Conservation (phyloP, 2,888 invertebrate genomes). For the Morpho deidamia region DNA sequence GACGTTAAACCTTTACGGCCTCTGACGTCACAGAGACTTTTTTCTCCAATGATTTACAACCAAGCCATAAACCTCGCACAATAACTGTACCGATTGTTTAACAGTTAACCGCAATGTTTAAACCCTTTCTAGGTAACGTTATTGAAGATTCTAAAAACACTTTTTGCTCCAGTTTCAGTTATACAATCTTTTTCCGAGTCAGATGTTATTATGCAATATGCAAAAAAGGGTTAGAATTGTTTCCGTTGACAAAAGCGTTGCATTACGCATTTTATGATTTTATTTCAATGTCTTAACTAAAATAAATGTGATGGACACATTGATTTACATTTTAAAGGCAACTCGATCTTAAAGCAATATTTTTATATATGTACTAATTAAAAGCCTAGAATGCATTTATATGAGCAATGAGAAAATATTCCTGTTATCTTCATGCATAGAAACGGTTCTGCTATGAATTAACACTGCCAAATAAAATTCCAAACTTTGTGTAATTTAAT, state of each 20-base stretch:
- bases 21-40: constrained; percentile 67
- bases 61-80: constrained; percentile 63
- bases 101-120: constrained; percentile 75
- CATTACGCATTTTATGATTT: constrained; percentile 14
- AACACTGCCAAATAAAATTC: too few relatives aligned
- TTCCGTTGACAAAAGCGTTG: constrained; percentile 32
- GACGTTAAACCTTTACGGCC: constrained; percentile 68
- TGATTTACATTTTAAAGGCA: constrained; percentile 1
- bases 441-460: too few relatives aligned
- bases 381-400: too few relatives aligned
- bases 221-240: constrained; percentile 59
- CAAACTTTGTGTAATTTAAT: too few relatives aligned
- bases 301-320: constrained; percentile 1
- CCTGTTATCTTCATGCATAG: too few relatives aligned
- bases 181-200: constrained; percentile 43
- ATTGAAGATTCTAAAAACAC: constrained; percentile 35
- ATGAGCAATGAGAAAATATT: too few relatives aligned
- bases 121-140: constrained; percentile 73
- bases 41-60: constrained; percentile 72
- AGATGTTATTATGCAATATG: constrained; percentile 70
- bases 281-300: constrained; percentile 21
- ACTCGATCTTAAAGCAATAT: neutral
- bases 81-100: constrained; percentile 76
- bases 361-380: too few relatives aligned
- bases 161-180: constrained; percentile 70